Evolutionary conservation across 2,113 vertebrate genomes (phyloP).

Genomic region (Microtus richardsoni): DNA sequence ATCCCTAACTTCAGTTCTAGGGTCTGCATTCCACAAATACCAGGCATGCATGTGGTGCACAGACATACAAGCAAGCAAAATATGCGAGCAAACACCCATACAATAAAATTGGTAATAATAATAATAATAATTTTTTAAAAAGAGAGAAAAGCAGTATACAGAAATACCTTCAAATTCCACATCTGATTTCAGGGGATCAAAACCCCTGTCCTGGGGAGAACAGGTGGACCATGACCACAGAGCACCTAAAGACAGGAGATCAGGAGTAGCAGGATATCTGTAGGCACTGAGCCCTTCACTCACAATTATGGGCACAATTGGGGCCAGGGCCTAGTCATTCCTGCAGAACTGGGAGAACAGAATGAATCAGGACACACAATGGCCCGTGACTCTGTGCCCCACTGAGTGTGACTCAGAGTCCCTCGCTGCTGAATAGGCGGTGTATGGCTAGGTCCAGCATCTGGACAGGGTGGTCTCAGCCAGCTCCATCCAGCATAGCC

Average conservation of each 20-base stretch:
- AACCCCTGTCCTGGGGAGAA: neutral
- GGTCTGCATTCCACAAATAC: neutral
- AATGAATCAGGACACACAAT: constrained; percentile 80
- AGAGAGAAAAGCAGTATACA: neutral
- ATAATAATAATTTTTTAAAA: neutral
- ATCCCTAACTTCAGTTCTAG: neutral
- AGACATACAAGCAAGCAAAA: neutral
- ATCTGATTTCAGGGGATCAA: neutral
- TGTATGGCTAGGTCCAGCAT: constrained; percentile 54
- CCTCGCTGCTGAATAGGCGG: constrained; percentile 67
- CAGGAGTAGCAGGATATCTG: neutral
- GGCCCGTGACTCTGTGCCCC: constrained; percentile 40
- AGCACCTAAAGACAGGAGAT: neutral
- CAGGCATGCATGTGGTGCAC: neutral
- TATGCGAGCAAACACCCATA: neutral
- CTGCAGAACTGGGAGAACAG: constrained; percentile 68
- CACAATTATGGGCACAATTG: neutral
- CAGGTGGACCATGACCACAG: neutral
- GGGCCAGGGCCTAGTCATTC: constrained; percentile 44
- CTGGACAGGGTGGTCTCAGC: neutral
- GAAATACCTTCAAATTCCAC: neutral
- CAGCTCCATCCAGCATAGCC: neutral
- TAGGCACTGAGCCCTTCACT: neutral
- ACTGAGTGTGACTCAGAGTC: constrained; percentile 70
- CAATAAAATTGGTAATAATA: neutral